Conservation (phyloP, 2,888 invertebrate genomes). For the Sesamia inferens region DNA sequence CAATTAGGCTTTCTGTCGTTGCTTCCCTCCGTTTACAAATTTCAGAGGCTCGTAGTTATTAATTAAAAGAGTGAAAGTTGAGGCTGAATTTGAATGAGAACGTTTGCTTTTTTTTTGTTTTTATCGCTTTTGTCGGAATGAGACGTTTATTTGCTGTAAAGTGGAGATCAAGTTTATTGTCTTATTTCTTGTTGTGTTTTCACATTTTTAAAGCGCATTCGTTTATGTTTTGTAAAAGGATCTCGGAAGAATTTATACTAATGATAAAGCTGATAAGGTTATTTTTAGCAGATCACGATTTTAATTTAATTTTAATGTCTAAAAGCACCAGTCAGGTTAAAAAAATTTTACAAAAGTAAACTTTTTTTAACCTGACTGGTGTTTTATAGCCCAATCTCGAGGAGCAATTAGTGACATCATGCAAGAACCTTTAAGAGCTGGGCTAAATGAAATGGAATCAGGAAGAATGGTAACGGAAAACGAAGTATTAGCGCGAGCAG, state of each 20-base stretch:
- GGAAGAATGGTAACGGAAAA: not conserved
- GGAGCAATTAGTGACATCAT: not conserved
- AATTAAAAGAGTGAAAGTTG: conserved; percentile 52
- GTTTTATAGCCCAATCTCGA: not conserved
- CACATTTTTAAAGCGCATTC: not conserved
- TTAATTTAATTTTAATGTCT: not conserved
- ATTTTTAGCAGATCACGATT: not conserved
- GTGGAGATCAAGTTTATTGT: conserved; percentile 6
- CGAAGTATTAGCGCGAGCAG: not conserved
- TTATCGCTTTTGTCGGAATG: conserved; percentile 1
- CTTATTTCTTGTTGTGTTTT: conserved; percentile 4
- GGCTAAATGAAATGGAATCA: no score
- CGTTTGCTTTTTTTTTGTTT: conserved; percentile 8
- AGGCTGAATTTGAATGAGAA: conserved; percentile 38
- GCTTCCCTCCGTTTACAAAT: conserved; percentile 46
- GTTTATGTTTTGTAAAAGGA: not conserved
- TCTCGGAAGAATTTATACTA: not conserved
- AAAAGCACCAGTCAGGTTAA: not conserved
- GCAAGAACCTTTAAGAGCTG: not conserved
- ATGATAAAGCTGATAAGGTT: not conserved
- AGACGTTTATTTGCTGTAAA: conserved; percentile 19
- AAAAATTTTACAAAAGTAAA: no score
- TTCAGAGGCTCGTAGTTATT: conserved; percentile 35
- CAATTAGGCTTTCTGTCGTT: conserved; percentile 57
- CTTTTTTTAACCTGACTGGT: no score